These are phyloP conservation scores for Peromyscus nudipes DNA, from an alignment of 2,797 vertebrate genomes.

Conservation along the genomic window DNA sequence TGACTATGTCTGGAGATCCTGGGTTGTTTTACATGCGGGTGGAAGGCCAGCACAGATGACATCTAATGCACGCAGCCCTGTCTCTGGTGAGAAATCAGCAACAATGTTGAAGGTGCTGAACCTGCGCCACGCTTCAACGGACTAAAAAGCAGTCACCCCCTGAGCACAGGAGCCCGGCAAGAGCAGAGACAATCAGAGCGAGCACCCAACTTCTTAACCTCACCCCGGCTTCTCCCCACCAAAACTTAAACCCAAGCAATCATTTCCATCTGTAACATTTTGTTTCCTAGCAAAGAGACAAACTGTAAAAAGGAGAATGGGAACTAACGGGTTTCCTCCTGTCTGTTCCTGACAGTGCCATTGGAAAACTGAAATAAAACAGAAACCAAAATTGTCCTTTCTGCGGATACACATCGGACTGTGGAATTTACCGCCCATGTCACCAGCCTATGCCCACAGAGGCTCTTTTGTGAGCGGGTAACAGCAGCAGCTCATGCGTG, in stretches of 20 bases:
- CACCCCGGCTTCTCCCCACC: too few relatives aligned
- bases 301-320: background rate
- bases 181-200: background rate
- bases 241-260: background rate
- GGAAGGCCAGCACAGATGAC: fast-evolving
- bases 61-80: background rate
- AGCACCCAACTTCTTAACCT: too few relatives aligned
- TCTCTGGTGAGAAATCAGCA: fast-evolving
- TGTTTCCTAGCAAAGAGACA: background rate
- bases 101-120: background rate
- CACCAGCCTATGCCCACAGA: background rate
- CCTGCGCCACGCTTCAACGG: constrained; percentile 15
- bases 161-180: background rate
- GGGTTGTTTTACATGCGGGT: background rate
- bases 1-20: background rate
- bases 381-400: background rate
- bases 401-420: background rate
- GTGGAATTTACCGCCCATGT: fast-evolving
- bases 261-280: background rate
- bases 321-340: background rate
- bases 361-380: background rate
- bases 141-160: background rate
- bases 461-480: fast-evolving
- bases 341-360: background rate
- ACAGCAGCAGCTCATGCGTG: fast-evolving